Evolutionary conservation across 2,113 vertebrate genomes (phyloP).

Genomic region (Larimichthys crocea): DNA sequence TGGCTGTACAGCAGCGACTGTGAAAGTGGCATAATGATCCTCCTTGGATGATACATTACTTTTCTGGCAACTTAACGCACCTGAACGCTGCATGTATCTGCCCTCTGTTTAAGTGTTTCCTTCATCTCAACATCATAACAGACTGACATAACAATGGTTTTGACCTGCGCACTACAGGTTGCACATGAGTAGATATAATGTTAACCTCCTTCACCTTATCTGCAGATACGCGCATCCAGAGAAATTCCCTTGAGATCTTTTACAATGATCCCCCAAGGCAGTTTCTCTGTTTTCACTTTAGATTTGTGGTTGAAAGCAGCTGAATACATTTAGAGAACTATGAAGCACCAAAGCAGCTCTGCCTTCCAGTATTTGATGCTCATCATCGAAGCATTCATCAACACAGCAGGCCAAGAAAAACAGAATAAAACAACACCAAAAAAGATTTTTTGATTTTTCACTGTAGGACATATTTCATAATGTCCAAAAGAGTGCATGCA

Average conservation of each 20-base stretch:
- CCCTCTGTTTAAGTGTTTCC: conserved; percentile 41
- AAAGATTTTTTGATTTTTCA: not conserved
- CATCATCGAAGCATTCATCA: conserved; percentile 25
- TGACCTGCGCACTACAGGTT: conserved; percentile 40
- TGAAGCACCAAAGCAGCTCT: conserved; percentile 10
- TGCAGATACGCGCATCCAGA: conserved; percentile 31
- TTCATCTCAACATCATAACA: conserved; percentile 22
- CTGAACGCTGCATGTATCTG: conserved; percentile 42
- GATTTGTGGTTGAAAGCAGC: conserved; percentile 47
- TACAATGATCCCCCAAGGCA: conserved; percentile 34
- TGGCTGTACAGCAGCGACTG: conserved; percentile 52
- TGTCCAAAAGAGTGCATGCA: not conserved
- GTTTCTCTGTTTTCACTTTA: conserved; percentile 28
- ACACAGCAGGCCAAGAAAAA: not conserved
- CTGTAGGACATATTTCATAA: not conserved
- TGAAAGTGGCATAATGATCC: conserved; percentile 60
- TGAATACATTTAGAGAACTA: conserved; percentile 15
- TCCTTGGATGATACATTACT: conserved; percentile 62
- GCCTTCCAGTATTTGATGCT: conserved; percentile 1
- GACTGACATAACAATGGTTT: conserved; percentile 35
- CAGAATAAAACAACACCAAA: not conserved
- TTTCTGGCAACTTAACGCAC: conserved; percentile 61
- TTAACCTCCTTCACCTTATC: conserved; percentile 48
- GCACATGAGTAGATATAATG: conserved; percentile 35
- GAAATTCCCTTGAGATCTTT: conserved; percentile 33